A percentile compares a stretch with the other conserved stretches of the same genome.
Conservation (phyloP, 2,888 invertebrate species). For the Stenotaenia linearis region DNA sequence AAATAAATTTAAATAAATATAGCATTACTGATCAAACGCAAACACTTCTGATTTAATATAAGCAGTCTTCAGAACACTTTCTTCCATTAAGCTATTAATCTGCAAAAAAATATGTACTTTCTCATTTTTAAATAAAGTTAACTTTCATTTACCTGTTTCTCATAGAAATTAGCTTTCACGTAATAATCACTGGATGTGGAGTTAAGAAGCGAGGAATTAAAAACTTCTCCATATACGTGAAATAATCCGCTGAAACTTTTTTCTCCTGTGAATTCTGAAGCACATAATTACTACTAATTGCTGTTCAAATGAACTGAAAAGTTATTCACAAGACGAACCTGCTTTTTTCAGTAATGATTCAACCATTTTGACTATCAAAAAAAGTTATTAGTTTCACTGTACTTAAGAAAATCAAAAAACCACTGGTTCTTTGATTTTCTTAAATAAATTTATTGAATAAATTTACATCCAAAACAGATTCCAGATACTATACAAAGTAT, state of each 20-base stretch:
- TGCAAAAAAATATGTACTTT: too few relatives aligned
- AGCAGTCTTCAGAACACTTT: background rate
- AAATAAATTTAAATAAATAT: background rate
- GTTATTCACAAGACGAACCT: too few relatives aligned
- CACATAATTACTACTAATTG: too few relatives aligned
- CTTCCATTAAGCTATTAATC: background rate
- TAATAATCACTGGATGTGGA: background rate
- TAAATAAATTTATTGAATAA: background rate
- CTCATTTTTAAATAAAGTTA: too few relatives aligned
- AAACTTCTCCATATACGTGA: background rate
- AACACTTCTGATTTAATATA: background rate
- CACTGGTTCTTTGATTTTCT: too few relatives aligned
- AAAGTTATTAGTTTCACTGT: background rate
- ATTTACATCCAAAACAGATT: background rate
- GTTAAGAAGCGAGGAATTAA: background rate
- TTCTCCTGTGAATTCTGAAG: background rate
- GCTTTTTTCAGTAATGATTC: background rate
- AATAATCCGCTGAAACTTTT: background rate
- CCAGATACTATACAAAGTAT: background rate
- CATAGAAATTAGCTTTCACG: background rate
- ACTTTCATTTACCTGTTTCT: background rate
- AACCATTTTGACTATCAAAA: background rate
- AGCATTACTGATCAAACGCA: slow-evolving; percentile 10
- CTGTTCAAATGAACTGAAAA: too few relatives aligned
- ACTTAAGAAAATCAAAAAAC: background rate